Conservation (phyloP, 2,797 vertebrate genomes). For the Takifugu rubripes region DNA sequence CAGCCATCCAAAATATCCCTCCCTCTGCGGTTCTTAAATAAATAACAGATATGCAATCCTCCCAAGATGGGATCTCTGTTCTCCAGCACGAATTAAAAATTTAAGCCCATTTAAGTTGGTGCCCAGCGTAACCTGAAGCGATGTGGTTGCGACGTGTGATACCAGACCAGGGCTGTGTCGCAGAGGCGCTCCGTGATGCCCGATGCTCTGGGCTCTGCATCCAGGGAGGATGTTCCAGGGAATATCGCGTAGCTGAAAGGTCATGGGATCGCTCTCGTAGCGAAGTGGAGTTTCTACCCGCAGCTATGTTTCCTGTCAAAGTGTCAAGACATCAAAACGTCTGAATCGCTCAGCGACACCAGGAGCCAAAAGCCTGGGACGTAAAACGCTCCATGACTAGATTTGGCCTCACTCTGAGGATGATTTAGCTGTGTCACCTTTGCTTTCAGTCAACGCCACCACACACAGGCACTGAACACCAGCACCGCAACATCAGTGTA, state of each 20-base stretch:
- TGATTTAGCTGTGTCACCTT: slow-evolving; percentile 46
- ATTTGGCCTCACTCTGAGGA: slow-evolving; percentile 16
- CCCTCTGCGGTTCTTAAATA: slow-evolving; percentile 70
- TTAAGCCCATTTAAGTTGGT: slow-evolving; percentile 74
- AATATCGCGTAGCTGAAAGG: slow-evolving; percentile 46
- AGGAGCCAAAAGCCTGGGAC: slow-evolving; percentile 16
- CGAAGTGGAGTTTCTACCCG: slow-evolving; percentile 25
- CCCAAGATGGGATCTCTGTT: slow-evolving; percentile 76
- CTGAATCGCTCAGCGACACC: slow-evolving; percentile 24
- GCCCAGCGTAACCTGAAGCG: slow-evolving; percentile 67
- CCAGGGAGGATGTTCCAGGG: slow-evolving; percentile 32
- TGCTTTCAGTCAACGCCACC: slow-evolving; percentile 41
- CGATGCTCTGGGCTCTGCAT: slow-evolving; percentile 48
- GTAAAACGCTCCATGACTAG: slow-evolving; percentile 25
- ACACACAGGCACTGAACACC: slow-evolving; percentile 27
- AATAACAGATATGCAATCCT: slow-evolving; percentile 73
- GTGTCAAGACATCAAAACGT: slow-evolving; percentile 26
- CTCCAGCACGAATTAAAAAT: slow-evolving; percentile 75
- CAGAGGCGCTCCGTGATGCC: slow-evolving; percentile 49
- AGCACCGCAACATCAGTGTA: background rate
- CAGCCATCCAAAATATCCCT: slow-evolving; percentile 66
- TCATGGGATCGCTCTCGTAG: slow-evolving; percentile 31
- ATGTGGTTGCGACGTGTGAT: slow-evolving; percentile 56
- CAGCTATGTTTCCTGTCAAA: slow-evolving; percentile 31
- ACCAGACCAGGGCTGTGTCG: slow-evolving; percentile 61